phyloP scores from a whole-genome alignment of 2,797 vertebrate genomes.

The Anabas testudineus region DNA sequence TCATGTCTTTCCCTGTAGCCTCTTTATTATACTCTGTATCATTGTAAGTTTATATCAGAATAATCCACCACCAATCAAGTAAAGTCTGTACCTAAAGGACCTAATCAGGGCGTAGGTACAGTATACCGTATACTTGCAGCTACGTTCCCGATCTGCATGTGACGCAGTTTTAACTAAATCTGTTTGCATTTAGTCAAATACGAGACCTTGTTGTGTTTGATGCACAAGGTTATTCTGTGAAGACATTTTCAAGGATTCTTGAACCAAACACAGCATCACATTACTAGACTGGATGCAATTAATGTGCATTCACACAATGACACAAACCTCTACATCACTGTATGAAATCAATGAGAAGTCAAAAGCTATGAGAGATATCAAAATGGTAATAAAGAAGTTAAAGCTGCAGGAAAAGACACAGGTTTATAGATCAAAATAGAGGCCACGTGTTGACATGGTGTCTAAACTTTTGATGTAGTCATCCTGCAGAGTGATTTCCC shows the following conservation, averaged over 20 bases:
- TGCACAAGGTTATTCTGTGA: no score
- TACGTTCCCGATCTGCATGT: no score
- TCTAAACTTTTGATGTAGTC: not conserved
- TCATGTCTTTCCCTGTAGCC: constrained; percentile 4
- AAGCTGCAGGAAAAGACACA: not conserved
- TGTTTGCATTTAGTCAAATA: no score
- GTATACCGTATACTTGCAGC: no score
- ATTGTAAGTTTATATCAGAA: constrained; percentile 5
- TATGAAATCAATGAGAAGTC: not conserved
- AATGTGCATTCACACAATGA: no score
- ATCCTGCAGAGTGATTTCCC: not conserved
- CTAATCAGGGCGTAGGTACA: no score
- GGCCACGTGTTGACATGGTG: not conserved
- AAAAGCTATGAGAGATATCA: not conserved
- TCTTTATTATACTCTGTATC: constrained; percentile 2
- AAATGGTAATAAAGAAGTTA: not conserved
- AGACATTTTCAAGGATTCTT: no score
- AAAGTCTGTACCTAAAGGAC: not conserved
- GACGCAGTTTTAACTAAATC: no score
- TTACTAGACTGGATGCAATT: no score
- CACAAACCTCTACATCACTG: not conserved
- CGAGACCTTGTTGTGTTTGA: no score
- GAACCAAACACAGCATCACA: not conserved
- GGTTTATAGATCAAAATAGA: not conserved
- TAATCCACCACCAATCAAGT: no score